Base-by-base conservation (phyloP, 2,113 vertebrate species). In the Gyps fulvus region DNA sequence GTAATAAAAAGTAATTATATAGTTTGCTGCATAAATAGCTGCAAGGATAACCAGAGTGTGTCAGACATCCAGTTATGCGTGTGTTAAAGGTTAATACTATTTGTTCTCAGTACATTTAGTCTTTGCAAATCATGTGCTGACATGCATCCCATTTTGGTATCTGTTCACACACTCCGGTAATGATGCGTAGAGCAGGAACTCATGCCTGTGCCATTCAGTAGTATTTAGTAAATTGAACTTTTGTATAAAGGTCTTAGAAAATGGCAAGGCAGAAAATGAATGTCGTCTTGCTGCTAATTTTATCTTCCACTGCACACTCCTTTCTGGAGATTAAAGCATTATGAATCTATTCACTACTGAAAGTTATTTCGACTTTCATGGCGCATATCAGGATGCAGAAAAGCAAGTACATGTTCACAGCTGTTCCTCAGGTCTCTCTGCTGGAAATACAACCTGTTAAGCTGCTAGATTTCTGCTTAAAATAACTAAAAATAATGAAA, bases 1-100 rank as follows among this genome's bases (percentile, higher is more conserved):
- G 83, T 96, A 97, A 98, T 98, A 97, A 98, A 98, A 97, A 97
- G 58, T 98, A 97, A 98, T 98, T 98, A 96, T 69, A 93, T 55
- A 94, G 81, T 87, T 93, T 84, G 87, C 85, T 92, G 79, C 96
- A 95, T 95, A 98, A 98, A 91, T 98, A 97, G 96, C 96, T 86
- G 11, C 27, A 67, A 96, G 97, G 94, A 96, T 96, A 96, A 93
- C 84, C 95, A 34, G 87, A 85, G 84, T 95, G 93, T 97, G 83
- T 97, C 95, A 97, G 97, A 87, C 95, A 97, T 89, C 96, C 97
- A 96, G 98, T 97, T 97, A 95, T 91, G 89, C 92, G 54, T 91
- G 95, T 94, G 96, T 90, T 80, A 96, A 92, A 95, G 94, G 96
- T 94, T 96, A 97, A 98, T 98, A 95, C 91, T 96, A 10, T 69